Evolutionary conservation across 2,113 vertebrate species (phyloP).

Genomic region (Nothoprocta perdicaria): DNA sequence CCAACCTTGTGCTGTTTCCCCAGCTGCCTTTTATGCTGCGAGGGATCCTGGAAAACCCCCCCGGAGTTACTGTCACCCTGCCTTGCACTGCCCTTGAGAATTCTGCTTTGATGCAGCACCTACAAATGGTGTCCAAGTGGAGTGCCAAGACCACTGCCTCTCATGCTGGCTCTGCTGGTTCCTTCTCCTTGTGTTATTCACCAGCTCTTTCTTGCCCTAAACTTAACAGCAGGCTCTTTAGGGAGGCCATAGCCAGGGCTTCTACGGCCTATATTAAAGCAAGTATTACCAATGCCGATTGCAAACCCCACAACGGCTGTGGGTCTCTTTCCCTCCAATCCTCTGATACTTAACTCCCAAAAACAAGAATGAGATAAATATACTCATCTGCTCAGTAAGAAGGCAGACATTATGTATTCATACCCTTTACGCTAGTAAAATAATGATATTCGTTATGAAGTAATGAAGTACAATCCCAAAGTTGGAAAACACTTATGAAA

Average conservation of each 20-base stretch:
- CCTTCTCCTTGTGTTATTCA: constrained; percentile 55
- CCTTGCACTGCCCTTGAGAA: constrained; percentile 46
- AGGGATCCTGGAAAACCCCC: neutral
- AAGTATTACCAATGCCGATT: neutral
- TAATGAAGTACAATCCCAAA: neutral
- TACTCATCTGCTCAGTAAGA: neutral
- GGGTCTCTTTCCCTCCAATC: constrained; percentile 4
- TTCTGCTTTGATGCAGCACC: constrained; percentile 54
- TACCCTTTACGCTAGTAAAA: neutral
- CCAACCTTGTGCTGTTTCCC: constrained; percentile 18
- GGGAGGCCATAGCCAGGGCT: constrained; percentile 39
- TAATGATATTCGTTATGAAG: neutral
- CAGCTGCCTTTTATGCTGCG: neutral
- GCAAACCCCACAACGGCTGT: constrained; percentile 44
- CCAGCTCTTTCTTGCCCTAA: constrained; percentile 45
- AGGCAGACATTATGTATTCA: neutral
- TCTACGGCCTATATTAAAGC: constrained; percentile 51
- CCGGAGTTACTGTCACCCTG: constrained; percentile 23
- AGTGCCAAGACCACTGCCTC: constrained; percentile 44
- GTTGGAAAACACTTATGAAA: neutral
- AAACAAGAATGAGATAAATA: constrained; percentile 37
- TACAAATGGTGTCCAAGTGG: neutral
- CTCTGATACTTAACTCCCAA: constrained; percentile 18
- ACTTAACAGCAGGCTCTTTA: neutral
- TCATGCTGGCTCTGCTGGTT: neutral